Conservation (phyloP, 2,797 vertebrate genomes). For the Hyperoplus immaculatus region DNA sequence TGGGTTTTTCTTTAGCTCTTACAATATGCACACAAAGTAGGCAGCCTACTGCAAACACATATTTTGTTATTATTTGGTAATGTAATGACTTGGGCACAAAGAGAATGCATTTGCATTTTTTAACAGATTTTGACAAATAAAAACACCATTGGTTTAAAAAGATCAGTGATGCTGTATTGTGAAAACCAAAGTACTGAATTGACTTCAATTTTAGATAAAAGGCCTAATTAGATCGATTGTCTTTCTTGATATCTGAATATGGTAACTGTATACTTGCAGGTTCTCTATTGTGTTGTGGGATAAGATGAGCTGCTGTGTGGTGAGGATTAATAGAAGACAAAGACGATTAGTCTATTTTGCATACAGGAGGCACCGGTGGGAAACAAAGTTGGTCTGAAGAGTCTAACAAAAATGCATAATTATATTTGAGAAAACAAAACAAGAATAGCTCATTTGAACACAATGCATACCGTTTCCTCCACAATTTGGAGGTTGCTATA, state of each 20-base stretch:
- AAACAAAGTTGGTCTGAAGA: background rate
- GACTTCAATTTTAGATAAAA: background rate
- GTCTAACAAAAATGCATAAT: background rate
- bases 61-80: slow-evolving; percentile 48
- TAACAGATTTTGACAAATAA: background rate
- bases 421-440: background rate
- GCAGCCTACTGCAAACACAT: slow-evolving; percentile 8
- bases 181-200: background rate
- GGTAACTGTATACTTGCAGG: background rate
- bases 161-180: background rate
- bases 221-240: background rate
- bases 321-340: slow-evolving; percentile 45
- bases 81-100: background rate
- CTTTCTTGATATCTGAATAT: background rate
- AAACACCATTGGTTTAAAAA: background rate
- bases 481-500: background rate
- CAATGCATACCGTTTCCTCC: background rate
- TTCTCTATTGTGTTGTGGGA: slow-evolving; percentile 10
- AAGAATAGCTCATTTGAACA: background rate
- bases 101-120: too few species aligned
- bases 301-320: slow-evolving; percentile 5
- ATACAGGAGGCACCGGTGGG: background rate
- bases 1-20: slow-evolving; percentile 32
- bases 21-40: slow-evolving; percentile 16
- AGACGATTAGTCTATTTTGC: slow-evolving; percentile 43